These are phyloP conservation scores for Hylia prasina DNA, from an alignment of 2,113 vertebrate species.

Conservation along the genomic window DNA sequence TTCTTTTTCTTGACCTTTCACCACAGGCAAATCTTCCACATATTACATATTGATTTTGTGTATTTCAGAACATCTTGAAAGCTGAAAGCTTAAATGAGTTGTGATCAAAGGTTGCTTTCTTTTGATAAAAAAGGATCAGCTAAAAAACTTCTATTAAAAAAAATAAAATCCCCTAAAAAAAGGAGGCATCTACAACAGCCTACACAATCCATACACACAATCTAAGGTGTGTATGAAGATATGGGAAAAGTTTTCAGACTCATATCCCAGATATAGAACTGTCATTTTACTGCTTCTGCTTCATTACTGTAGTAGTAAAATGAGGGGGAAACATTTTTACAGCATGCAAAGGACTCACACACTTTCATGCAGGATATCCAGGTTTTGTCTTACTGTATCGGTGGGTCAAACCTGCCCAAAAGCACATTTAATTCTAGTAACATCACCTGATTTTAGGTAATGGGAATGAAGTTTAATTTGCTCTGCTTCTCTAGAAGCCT, in stretches of 20 bases:
- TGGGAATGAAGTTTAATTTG: not conserved
- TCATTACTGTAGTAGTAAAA: not conserved
- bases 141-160: not conserved
- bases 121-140: not conserved
- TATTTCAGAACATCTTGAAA: conserved; percentile 17
- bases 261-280: not conserved
- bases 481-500: not conserved
- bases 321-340: not conserved
- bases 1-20: conserved; percentile 25
- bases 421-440: not conserved
- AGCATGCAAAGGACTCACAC: not conserved
- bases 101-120: not conserved
- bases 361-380: not conserved
- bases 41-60: conserved; percentile 42
- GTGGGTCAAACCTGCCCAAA: not conserved
- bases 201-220: not conserved
- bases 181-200: not conserved
- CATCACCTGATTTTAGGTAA: not conserved
- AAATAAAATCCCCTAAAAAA: not conserved
- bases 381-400: not conserved
- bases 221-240: not conserved
- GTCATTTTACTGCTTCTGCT: not conserved
- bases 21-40: conserved; percentile 8
- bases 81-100: conserved; percentile 19
- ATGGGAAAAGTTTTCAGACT: not conserved